A percentile compares a stretch with the other conserved stretches of the same genome.
Evolutionary conservation across 2,113 vertebrate genomes (phyloP).

Genomic region (Ivindomyrus marchei): DNA sequence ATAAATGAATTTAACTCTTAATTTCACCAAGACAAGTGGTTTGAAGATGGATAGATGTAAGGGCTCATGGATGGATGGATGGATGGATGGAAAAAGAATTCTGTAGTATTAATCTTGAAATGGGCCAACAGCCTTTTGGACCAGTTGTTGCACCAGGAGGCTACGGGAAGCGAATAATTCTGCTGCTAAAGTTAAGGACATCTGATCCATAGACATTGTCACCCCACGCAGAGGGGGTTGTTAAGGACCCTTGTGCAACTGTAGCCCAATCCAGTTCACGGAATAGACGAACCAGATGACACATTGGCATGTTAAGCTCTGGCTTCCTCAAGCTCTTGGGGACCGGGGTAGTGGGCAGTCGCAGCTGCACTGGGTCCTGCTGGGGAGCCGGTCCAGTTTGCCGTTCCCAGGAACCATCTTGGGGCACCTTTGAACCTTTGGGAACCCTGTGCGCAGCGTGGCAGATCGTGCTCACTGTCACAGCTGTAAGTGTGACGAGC

Average conservation of each 20-base stretch:
- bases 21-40: not conserved
- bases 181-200: not conserved
- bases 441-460: not conserved
- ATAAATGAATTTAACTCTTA: not conserved
- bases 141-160: not conserved
- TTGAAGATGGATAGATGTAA: not conserved
- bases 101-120: not conserved
- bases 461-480: not conserved
- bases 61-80: not conserved
- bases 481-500: not conserved
- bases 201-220: not conserved
- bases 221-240: not conserved
- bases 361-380: not conserved
- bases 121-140: not conserved
- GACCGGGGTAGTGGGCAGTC: not conserved
- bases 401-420: not conserved
- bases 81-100: not conserved
- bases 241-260: not conserved
- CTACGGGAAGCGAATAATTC: not conserved
- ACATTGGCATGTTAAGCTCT: not conserved
- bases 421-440: slow-evolving; percentile 3
- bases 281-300: not conserved
- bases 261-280: not conserved
- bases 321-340: not conserved
- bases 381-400: not conserved